Evolutionary conservation across 2,797 vertebrate genomes (phyloP).

Genomic region (Argyrosomus regius): DNA sequence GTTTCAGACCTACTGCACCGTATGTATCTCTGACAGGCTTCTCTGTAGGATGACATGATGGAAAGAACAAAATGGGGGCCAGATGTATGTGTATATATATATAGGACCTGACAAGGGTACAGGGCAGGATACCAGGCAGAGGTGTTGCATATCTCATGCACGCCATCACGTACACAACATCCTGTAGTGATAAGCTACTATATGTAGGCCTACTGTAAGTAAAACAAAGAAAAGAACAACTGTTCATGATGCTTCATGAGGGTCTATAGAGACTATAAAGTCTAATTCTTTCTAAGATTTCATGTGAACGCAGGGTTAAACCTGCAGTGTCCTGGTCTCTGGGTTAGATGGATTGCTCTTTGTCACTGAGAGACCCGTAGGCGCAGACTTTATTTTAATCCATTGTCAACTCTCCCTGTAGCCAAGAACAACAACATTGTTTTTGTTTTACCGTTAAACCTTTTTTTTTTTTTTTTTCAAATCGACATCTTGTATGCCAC

Average conservation of each 20-base stretch:
- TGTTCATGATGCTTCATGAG: constrained; percentile 1
- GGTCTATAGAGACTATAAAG: constrained; percentile 31
- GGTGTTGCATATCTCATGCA: constrained; percentile 64
- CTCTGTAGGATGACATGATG: constrained; percentile 73
- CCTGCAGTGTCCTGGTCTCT: neutral
- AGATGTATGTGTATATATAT: constrained; percentile 79
- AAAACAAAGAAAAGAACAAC: constrained; percentile 44
- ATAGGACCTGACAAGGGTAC: constrained; percentile 75
- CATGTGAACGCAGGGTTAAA: constrained; percentile 20
- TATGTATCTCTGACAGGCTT: constrained; percentile 47
- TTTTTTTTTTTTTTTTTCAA: constrained; percentile 63
- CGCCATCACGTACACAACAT: constrained; percentile 71
- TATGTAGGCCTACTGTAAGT: constrained; percentile 32
- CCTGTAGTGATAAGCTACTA: constrained; percentile 49
- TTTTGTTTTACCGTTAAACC: constrained; percentile 70
- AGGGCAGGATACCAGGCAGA: constrained; percentile 72
- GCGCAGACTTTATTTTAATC: constrained; percentile 59
- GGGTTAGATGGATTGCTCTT: constrained; percentile 6
- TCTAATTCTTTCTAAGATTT: constrained; percentile 21
- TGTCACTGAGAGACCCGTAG: constrained; percentile 22
- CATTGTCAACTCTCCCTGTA: constrained; percentile 42
- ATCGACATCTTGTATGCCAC: constrained; percentile 61
- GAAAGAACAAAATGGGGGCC: constrained; percentile 71
- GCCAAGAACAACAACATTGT: constrained; percentile 54
- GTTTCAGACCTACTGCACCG: constrained; percentile 21